Evolutionary conservation across 2,797 vertebrate genomes (phyloP), one percentile per base, ranked within the genome.

Genomic region (Florisuga fusca): DNA sequence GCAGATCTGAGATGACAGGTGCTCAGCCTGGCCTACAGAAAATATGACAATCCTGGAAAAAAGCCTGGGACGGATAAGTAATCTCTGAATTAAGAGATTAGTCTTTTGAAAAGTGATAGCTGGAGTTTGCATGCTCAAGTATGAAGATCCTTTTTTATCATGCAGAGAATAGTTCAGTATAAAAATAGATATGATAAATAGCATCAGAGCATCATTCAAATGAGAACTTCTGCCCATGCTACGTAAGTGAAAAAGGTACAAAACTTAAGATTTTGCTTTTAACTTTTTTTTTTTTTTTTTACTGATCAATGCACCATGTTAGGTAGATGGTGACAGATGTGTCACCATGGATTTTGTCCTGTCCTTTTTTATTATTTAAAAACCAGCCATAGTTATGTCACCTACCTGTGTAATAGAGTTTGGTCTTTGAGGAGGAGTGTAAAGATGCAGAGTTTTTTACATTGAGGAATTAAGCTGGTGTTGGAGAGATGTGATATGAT

Each of bases 171-270:
- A 54, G 7, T 72, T 80, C 14, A 58, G 1, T 12, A 66, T 77
- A 94, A 94, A 87, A 91, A 73, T 69, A 94, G 59, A 31, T 66
- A 76, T 84, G 46, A 91, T n/a, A n/a, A n/a, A n/a, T n/a, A 36
- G 29, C 31, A 79, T 17, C 43, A 91, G 36, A 79, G 12, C 16
- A 63, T 67, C 27, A 62, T 34, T 69, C 17, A 81, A 27, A 84
- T 46, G 57, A 66, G 38, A 87, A 61, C 21, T 81, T 75, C 16
- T 77, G 22, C 12, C 19, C 33, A 6, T n/a, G 12, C 33, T 61
- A 0, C 22, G 8, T 46, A 29, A 86, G 34, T 68, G 66, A 89
- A 46, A 11, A 3, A 63, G 41, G 15, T 61, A 45, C 36, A 66
- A 67, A 80, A 2, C 21, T 48, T 7, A 81, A 20, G 45, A 43